Conservation (phyloP, 2,888 invertebrate species). For the Heteropelma amictum region DNA sequence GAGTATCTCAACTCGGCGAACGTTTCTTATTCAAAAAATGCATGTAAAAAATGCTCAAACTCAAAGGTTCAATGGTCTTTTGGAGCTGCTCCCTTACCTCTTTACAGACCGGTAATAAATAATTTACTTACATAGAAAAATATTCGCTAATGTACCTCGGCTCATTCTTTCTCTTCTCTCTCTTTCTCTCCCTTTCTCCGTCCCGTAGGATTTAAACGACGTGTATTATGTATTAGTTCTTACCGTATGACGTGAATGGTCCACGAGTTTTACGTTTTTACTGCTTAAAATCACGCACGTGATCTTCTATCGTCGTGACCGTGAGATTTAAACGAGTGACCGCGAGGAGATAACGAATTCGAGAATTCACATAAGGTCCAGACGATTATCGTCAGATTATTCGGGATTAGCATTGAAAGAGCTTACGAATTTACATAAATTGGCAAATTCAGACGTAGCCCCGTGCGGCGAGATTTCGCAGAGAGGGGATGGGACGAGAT, state of each 20-base stretch:
- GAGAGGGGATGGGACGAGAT: background rate
- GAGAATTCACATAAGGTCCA: conserved; percentile 30
- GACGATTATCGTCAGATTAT: conserved; percentile 37
- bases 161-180: too few species aligned
- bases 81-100: too few species aligned
- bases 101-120: too few species aligned
- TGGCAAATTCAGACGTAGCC: conserved; percentile 24
- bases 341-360: conserved; percentile 30
- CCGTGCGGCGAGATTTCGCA: background rate
- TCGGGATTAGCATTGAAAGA: conserved; percentile 37
- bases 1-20: too few species aligned
- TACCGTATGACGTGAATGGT: background rate
- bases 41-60: too few species aligned
- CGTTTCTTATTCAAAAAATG: too few species aligned
- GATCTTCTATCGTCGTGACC: conserved; percentile 26
- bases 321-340: conserved; percentile 35
- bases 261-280: background rate
- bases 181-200: too few species aligned
- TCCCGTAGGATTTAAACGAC: too few species aligned
- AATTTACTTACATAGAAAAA: too few species aligned
- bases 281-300: background rate
- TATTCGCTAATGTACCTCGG: too few species aligned
- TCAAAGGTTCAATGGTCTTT: too few species aligned
- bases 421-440: conserved; percentile 34
- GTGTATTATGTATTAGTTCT: too few species aligned